phyloP scores from a whole-genome alignment of 2,113 vertebrate genomes.

The Grammomys surdaster region DNA sequence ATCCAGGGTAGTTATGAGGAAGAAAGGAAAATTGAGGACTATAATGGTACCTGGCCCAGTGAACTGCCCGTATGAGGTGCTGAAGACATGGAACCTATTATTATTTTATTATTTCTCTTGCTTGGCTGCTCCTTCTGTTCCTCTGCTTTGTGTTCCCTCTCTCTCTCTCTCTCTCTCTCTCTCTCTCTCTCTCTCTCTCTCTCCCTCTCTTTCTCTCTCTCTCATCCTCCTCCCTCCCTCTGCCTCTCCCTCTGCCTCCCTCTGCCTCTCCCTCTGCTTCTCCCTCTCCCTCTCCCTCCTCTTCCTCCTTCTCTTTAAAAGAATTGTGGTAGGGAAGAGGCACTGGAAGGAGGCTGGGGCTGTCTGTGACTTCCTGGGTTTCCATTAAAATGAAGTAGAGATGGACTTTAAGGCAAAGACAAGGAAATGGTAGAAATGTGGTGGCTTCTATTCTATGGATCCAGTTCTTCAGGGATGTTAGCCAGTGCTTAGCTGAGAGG shows the following conservation, averaged over 20 bases:
- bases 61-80: constrained; percentile 48
- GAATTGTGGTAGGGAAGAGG: constrained; percentile 36
- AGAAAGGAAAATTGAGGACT: constrained; percentile 46
- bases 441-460: constrained; percentile 29
- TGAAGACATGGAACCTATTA: constrained; percentile 29
- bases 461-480: constrained; percentile 40
- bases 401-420: constrained; percentile 40
- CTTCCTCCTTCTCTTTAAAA: neutral
- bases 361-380: constrained; percentile 46
- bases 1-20: neutral
- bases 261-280: too few species aligned
- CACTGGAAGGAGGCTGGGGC: constrained; percentile 50
- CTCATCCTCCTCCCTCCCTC: too few species aligned
- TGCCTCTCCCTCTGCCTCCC: too few species aligned
- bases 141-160: too few species aligned
- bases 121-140: constrained; percentile 8
- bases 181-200: too few species aligned
- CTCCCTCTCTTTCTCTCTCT: neutral
- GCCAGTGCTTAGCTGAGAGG: constrained; percentile 27
- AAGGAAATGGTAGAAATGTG: constrained; percentile 54
- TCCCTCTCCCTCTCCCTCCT: too few species aligned
- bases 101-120: constrained; percentile 59
- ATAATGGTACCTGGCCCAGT: constrained; percentile 35
- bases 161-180: too few species aligned
- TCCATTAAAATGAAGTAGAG: constrained; percentile 56